Conservation (phyloP, 1,140 invertebrate species). For the Penaeus japonicus region DNA sequence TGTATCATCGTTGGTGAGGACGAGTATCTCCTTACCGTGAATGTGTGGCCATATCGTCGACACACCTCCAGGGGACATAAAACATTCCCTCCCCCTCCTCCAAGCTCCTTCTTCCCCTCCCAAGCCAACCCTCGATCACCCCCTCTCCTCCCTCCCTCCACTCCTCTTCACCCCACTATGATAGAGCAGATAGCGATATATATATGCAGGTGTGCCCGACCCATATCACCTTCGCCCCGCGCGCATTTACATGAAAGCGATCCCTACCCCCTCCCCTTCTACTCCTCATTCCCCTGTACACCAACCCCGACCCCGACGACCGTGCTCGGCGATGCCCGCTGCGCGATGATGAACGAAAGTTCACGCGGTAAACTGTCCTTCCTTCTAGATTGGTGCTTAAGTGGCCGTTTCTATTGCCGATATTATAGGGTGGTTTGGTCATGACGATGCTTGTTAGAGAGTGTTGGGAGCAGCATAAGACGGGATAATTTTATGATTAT, state of each 20-base stretch:
- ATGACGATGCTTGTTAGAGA: not conserved
- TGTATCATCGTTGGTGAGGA: too few species aligned
- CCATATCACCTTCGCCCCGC: conserved; percentile 39
- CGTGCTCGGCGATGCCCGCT: not conserved
- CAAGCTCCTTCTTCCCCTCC: too few species aligned
- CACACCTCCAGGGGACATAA: too few species aligned
- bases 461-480: not conserved
- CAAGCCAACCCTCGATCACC: too few species aligned
- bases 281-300: not conserved
- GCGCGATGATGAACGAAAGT: conserved; percentile 35
- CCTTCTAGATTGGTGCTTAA: not conserved
- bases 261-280: conserved; percentile 2
- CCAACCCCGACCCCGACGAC: not conserved
- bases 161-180: not conserved
- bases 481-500: not conserved
- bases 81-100: too few species aligned
- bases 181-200: not conserved
- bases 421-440: not conserved
- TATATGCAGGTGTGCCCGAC: not conserved
- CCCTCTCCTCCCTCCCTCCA: too few species aligned
- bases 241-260: conserved; percentile 55
- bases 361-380: not conserved
- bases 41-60: too few species aligned
- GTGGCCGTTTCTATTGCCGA: not conserved
- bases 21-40: too few species aligned